Evolutionary conservation across 1,140 invertebrate species (phyloP).

Genomic region (Archivesica marissinica): DNA sequence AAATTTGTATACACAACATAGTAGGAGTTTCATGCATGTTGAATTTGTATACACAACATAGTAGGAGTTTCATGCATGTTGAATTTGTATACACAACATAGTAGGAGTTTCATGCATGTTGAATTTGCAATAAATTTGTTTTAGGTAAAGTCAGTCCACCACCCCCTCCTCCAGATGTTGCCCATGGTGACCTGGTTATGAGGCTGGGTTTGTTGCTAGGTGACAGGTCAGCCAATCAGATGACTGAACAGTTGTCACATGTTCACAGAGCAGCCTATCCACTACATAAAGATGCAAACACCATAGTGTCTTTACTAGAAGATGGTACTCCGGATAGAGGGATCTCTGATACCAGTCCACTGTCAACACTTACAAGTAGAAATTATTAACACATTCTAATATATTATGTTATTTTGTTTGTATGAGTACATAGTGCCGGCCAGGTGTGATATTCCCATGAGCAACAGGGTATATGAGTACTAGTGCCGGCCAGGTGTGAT

Average conservation of each 20-base stretch:
- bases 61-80: too few species aligned
- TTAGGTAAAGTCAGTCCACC: slow-evolving; percentile 75
- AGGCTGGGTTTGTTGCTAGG: slow-evolving; percentile 92
- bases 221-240: slow-evolving; percentile 81
- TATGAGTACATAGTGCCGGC: too few species aligned
- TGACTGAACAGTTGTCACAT: slow-evolving; percentile 58
- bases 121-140: neutral
- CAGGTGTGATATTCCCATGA: too few species aligned
- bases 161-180: slow-evolving; percentile 83
- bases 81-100: too few species aligned
- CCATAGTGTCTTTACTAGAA: slow-evolving; percentile 88
- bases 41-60: too few species aligned
- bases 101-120: too few species aligned
- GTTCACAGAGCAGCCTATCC: slow-evolving; percentile 81
- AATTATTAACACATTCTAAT: too few species aligned
- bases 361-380: slow-evolving; percentile 93
- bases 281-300: slow-evolving; percentile 86
- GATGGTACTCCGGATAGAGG: slow-evolving; percentile 87
- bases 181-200: slow-evolving; percentile 92
- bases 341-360: slow-evolving; percentile 93
- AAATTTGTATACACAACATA: too few species aligned
- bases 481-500: too few species aligned
- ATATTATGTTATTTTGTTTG: too few species aligned
- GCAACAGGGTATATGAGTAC: too few species aligned
- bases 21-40: too few species aligned